Percentiles rank a stretch among this genome's conserved stretches.
Conservation (phyloP, 2,797 vertebrate genomes). For the Melopsittacus undulatus region DNA sequence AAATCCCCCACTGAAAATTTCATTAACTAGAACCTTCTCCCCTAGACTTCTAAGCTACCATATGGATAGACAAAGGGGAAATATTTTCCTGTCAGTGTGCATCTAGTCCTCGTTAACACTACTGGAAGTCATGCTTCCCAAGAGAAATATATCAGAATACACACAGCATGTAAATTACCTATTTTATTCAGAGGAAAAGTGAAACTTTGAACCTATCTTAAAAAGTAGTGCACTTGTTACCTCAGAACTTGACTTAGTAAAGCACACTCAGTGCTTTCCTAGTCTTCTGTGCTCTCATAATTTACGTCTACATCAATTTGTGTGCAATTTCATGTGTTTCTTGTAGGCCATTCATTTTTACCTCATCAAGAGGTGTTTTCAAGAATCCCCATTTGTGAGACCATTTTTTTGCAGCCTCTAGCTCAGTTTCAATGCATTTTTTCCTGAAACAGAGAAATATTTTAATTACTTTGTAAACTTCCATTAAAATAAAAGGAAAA, state of each 20-base stretch:
- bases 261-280: background rate
- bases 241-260: background rate
- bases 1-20: slow-evolving; percentile 32
- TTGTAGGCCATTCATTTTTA: slow-evolving; percentile 22
- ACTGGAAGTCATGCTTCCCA: slow-evolving; percentile 10
- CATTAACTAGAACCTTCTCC: slow-evolving; percentile 54
- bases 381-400: slow-evolving; percentile 85
- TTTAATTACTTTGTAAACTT: background rate
- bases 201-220: background rate
- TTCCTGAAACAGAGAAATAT: slow-evolving; percentile 71
- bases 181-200: background rate
- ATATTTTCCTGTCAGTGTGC: slow-evolving; percentile 60
- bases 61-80: slow-evolving; percentile 64
- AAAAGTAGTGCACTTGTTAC: background rate
- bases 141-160: slow-evolving; percentile 33
- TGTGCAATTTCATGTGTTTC: background rate
- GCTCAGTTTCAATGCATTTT: slow-evolving; percentile 65
- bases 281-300: background rate
- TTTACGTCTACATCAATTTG: background rate
- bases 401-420: slow-evolving; percentile 76
- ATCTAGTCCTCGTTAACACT: slow-evolving; percentile 56
- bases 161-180: slow-evolving; percentile 3
- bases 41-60: slow-evolving; percentile 43
- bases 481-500: fast-evolving
- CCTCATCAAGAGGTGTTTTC: slow-evolving; percentile 71